phyloP scores from a whole-genome alignment of 1,140 invertebrate genomes.

The Asbolus verrucosus region DNA sequence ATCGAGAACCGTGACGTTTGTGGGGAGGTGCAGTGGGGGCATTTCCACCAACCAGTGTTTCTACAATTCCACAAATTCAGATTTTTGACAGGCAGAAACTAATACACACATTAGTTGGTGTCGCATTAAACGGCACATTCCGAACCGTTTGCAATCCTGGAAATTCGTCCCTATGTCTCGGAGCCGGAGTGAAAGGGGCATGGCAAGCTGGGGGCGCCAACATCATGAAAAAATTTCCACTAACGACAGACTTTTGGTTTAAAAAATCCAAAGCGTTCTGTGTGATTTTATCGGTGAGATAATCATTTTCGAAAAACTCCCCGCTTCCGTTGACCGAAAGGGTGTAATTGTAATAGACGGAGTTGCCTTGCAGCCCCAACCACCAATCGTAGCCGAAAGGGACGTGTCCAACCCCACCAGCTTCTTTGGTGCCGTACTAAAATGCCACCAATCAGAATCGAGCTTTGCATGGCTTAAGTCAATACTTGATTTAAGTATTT shows the following conservation, averaged over 20 bases:
- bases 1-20: conserved; percentile 72
- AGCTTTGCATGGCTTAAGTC: background rate
- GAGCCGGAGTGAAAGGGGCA: conserved; percentile 84
- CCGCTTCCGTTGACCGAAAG: conserved; percentile 84
- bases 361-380: conserved; percentile 85
- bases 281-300: conserved; percentile 78
- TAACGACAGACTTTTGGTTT: conserved; percentile 55
- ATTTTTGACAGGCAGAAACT: too few species aligned
- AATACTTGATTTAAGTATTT: conserved; percentile 91
- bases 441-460: conserved; percentile 40
- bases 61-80: too few species aligned
- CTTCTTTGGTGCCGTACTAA: conserved; percentile 73
- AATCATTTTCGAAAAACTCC: conserved; percentile 74
- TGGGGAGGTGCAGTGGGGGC: conserved; percentile 73
- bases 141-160: conserved; percentile 71
- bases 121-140: conserved; percentile 81
- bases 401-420: conserved; percentile 74
- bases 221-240: conserved; percentile 83
- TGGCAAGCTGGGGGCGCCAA: conserved; percentile 87
- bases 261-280: conserved; percentile 73
- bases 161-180: conserved; percentile 76
- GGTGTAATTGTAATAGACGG: conserved; percentile 88
- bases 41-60: conserved; percentile 84
- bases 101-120: conserved; percentile 65
- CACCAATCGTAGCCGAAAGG: conserved; percentile 87